Evolutionary conservation across 2,113 vertebrate species (phyloP).

Genomic region (Rhinoptilus africanus): DNA sequence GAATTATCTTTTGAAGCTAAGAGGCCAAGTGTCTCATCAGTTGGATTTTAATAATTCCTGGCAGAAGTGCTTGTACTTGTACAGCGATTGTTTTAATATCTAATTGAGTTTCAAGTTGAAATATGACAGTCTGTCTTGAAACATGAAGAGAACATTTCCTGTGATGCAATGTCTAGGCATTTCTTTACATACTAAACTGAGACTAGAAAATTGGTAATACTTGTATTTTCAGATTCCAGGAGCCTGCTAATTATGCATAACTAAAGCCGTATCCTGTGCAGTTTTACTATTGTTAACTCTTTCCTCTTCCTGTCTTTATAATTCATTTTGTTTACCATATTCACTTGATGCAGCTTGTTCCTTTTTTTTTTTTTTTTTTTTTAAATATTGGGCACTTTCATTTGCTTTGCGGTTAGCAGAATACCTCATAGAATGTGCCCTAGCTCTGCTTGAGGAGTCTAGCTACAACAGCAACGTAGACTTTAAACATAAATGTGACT

Average conservation of each 20-base stretch:
- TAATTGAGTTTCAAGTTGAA: conserved; percentile 53
- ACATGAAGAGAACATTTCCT: conserved; percentile 35
- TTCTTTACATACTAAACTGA: neutral
- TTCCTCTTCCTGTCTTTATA: neutral
- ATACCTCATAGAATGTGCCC: neutral
- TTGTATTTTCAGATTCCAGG: neutral
- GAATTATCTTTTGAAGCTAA: conserved; percentile 37
- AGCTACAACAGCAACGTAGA: neutral
- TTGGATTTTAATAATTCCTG: conserved; percentile 52
- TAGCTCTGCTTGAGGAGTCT: neutral
- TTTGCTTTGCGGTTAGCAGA: neutral
- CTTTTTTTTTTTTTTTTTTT: neutral
- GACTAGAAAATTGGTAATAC: neutral
- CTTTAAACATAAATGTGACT: neutral
- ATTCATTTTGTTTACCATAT: neutral
- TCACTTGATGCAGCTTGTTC: neutral
- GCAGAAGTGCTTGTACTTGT: conserved; percentile 53
- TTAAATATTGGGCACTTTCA: neutral
- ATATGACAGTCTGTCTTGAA: conserved; percentile 46
- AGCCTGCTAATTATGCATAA: neutral
- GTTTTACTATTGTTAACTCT: conserved; percentile 26
- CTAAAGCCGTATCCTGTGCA: neutral
- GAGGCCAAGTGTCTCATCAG: conserved; percentile 37
- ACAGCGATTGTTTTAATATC: conserved; percentile 36
- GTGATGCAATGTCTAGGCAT: neutral